Evolutionary conservation across 2,797 vertebrate genomes (phyloP).

Genomic region (Danio choprae): DNA sequence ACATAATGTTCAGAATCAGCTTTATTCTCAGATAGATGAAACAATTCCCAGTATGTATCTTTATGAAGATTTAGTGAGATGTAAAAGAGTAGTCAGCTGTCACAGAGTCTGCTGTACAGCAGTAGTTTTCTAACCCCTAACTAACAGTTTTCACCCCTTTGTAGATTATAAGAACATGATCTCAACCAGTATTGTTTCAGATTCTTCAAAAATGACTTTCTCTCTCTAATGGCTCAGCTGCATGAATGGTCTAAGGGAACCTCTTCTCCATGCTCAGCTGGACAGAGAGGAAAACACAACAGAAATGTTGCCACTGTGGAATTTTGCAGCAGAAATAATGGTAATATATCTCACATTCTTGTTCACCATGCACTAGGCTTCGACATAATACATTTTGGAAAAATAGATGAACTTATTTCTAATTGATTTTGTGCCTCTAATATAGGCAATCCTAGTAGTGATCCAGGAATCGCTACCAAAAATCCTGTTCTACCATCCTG

Average conservation of each 20-base stretch:
- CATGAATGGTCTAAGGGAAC: slow-evolving; percentile 88
- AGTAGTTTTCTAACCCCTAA: too few relatives aligned
- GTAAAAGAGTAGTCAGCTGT: background rate
- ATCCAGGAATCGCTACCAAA: slow-evolving; percentile 72
- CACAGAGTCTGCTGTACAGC: background rate
- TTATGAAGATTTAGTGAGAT: too few relatives aligned
- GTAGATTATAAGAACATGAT: background rate
- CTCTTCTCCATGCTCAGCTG: slow-evolving; percentile 86
- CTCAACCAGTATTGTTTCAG: background rate
- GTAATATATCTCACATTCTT: slow-evolving; percentile 71
- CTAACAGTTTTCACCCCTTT: background rate
- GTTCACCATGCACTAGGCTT: background rate
- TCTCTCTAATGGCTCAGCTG: slow-evolving; percentile 68
- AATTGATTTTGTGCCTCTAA: slow-evolving; percentile 28
- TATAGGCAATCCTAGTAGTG: slow-evolving; percentile 69
- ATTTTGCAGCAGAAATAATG: slow-evolving; percentile 88
- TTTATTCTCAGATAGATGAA: too few relatives aligned
- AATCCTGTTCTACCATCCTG: slow-evolving; percentile 73
- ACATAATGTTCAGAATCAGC: too few relatives aligned
- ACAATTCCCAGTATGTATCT: too few relatives aligned
- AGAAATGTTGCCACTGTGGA: slow-evolving; percentile 78
- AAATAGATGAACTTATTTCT: background rate
- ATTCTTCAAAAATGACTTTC: background rate
- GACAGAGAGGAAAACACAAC: slow-evolving; percentile 69
- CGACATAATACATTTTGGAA: background rate